Conservation (phyloP, 2,888 invertebrate genomes). For the Temnothorax ravouxi region DNA sequence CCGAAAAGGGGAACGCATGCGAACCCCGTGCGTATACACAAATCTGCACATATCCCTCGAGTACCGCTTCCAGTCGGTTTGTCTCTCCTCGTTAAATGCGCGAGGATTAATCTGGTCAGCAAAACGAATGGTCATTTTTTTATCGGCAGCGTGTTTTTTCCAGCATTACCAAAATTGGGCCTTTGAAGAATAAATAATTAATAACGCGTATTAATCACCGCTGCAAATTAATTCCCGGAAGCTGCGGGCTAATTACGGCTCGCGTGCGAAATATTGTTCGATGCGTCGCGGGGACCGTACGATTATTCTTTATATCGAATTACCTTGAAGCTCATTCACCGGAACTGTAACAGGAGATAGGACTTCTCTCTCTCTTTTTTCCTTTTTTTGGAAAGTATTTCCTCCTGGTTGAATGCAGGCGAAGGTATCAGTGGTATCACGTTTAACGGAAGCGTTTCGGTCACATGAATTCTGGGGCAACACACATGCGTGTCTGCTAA, state of each 20-base stretch:
- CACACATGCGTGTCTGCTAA: constrained; percentile 23
- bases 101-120: background rate
- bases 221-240: constrained; percentile 25
- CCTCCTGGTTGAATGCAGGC: constrained; percentile 32
- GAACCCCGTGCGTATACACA: background rate
- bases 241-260: background rate
- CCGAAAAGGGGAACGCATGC: background rate
- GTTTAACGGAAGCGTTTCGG: constrained; percentile 51
- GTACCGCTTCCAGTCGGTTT: constrained; percentile 11
- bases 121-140: background rate
- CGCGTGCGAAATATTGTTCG: constrained; percentile 5
- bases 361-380: background rate
- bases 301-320: constrained; percentile 33
- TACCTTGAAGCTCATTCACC: constrained; percentile 60
- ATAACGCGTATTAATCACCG: background rate
- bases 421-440: constrained; percentile 52
- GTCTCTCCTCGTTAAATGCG: background rate
- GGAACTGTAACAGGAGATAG: constrained; percentile 69
- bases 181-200: background rate
- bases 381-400: constrained; percentile 49
- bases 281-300: background rate
- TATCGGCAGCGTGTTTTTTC: background rate
- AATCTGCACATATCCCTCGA: background rate
- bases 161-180: background rate
- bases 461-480: constrained; percentile 46